Evolutionary conservation across 2,113 vertebrate species (phyloP).

Genomic region (Triplophysa dalaica): DNA sequence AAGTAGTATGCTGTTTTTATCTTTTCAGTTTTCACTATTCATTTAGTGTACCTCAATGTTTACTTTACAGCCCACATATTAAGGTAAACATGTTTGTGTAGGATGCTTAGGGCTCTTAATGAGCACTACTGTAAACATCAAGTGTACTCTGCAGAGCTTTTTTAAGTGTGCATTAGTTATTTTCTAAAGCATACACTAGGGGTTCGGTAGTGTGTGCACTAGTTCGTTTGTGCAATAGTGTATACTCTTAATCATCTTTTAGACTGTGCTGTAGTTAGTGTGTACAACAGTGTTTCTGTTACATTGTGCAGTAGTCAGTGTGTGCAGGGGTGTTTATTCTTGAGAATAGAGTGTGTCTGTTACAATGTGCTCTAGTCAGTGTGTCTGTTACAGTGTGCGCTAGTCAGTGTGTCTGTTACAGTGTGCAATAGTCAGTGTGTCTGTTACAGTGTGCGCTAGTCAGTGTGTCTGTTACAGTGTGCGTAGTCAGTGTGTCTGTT

Average conservation of each 20-base stretch:
- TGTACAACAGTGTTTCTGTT: too few relatives aligned
- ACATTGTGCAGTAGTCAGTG: too few relatives aligned
- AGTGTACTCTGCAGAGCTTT: not conserved
- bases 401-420: too few relatives aligned
- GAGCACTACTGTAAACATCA: not conserved
- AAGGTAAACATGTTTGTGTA: constrained; percentile 23
- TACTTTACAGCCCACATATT: constrained; percentile 27
- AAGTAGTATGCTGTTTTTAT: not conserved
- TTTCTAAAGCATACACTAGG: not conserved
- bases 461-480: too few relatives aligned
- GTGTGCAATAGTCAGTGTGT: too few relatives aligned
- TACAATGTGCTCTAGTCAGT: too few relatives aligned
- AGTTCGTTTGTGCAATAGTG: not conserved
- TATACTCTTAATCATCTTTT: too few relatives aligned
- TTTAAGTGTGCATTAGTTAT: not conserved
- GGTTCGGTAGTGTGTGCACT: not conserved
- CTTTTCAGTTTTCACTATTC: not conserved
- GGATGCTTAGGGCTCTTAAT: not conserved
- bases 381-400: too few relatives aligned
- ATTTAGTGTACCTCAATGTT: constrained; percentile 10
- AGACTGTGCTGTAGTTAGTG: not conserved
- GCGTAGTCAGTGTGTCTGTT: too few relatives aligned
- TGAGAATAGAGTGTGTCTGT: too few relatives aligned
- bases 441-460: too few relatives aligned
- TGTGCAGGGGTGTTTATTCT: too few relatives aligned